These are phyloP conservation scores for Kryptopterus vitreolus DNA, from an alignment of 2,797 vertebrate species.

Conservation along the genomic window DNA sequence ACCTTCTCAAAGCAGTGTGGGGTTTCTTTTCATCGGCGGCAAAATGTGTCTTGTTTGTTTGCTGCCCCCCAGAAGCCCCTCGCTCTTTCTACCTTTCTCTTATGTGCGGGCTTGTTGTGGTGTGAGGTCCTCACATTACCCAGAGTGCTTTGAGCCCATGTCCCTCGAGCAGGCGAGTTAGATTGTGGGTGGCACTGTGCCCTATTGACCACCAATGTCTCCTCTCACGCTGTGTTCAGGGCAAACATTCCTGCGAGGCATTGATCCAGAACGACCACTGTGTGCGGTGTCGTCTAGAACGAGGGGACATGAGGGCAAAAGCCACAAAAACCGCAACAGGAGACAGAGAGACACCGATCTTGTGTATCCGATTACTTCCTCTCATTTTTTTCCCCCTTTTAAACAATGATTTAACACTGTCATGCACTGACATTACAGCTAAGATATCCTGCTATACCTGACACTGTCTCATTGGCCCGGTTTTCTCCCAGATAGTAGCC, in stretches of 20 bases:
- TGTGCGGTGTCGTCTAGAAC: conserved; percentile 63
- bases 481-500: conserved; percentile 38
- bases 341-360: conserved; percentile 39
- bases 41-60: conserved; percentile 45
- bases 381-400: conserved; percentile 29
- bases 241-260: conserved; percentile 70
- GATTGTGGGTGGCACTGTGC: conserved; percentile 55
- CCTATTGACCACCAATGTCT: conserved; percentile 51
- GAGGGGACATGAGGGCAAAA: conserved; percentile 59
- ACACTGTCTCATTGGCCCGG: conserved; percentile 21
- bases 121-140: conserved; percentile 53
- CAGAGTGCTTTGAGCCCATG: conserved; percentile 66
- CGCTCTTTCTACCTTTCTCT: conserved; percentile 8
- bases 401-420: conserved; percentile 46
- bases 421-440: conserved; percentile 35
- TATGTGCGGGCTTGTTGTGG: conserved; percentile 31
- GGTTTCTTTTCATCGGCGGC: conserved; percentile 52
- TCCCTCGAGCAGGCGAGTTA: conserved; percentile 62
- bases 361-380: conserved; percentile 34
- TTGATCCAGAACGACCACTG: conserved; percentile 76
- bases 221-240: conserved; percentile 48
- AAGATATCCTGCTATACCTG: conserved; percentile 35
- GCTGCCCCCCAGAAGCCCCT: conserved; percentile 36
- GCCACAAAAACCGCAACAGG: conserved; percentile 33
- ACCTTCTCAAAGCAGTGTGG: conserved; percentile 66